Evolutionary conservation across 2,888 invertebrate species (phyloP).

Genomic region (Meteorus cinctellus): DNA sequence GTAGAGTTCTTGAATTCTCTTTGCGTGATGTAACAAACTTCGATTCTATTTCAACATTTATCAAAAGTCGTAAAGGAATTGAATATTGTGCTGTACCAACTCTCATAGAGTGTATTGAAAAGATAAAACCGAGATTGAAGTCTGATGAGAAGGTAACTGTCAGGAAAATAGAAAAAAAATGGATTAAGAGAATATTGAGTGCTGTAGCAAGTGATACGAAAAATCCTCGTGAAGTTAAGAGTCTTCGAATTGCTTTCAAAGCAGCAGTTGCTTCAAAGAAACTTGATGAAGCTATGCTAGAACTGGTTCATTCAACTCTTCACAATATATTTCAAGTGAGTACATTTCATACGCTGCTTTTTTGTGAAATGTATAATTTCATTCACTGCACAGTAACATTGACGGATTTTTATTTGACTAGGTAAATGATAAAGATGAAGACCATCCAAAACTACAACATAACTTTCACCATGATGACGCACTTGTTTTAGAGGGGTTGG

Average conservation of each 20-base stretch:
- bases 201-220: slow-evolving; percentile 49
- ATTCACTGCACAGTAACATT: slow-evolving; percentile 37
- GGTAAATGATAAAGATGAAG: slow-evolving; percentile 10
- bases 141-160: slow-evolving; percentile 54
- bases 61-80: neutral
- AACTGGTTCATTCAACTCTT: slow-evolving; percentile 52
- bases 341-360: slow-evolving; percentile 33
- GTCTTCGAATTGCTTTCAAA: slow-evolving; percentile 59
- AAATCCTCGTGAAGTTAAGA: slow-evolving; percentile 56
- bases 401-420: neutral
- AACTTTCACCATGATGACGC: slow-evolving; percentile 33
- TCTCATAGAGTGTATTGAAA: slow-evolving; percentile 61
- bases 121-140: slow-evolving; percentile 55
- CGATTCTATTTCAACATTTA: slow-evolving; percentile 37
- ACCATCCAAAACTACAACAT: neutral
- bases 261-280: slow-evolving; percentile 50
- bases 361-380: neutral
- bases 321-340: slow-evolving; percentile 55
- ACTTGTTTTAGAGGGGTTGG: slow-evolving; percentile 54
- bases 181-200: slow-evolving; percentile 56
- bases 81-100: slow-evolving; percentile 46
- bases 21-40: slow-evolving; percentile 53
- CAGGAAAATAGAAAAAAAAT: slow-evolving; percentile 57
- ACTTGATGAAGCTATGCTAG: slow-evolving; percentile 53
- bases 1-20: slow-evolving; percentile 57